A percentile compares a stretch with the other conserved stretches of the same genome.
These are phyloP conservation scores for Zophobas atratus DNA, from an alignment of 1,140 invertebrate genomes.

Conservation along the genomic window DNA sequence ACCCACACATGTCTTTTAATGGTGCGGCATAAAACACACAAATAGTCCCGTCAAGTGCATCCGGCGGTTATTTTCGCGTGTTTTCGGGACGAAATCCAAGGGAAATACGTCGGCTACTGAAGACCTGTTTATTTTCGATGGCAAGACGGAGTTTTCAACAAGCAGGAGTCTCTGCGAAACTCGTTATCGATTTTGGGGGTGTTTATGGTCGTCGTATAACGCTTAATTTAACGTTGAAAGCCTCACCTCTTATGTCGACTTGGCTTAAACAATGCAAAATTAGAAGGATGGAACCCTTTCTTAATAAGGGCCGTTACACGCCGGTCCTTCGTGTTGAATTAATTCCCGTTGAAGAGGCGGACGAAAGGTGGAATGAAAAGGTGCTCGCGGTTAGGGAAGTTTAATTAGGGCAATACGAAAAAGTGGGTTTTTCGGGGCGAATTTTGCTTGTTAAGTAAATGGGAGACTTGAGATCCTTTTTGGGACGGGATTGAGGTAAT, in stretches of 20 bases:
- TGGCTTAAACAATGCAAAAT: conserved; percentile 26
- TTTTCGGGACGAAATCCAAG: conserved; percentile 25
- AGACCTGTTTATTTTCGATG: conserved; percentile 15
- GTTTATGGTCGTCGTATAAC: conserved; percentile 37
- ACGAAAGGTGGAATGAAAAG: not conserved
- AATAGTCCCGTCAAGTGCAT: conserved; percentile 11
- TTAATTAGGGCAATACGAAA: not conserved
- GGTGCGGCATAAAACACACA: not conserved
- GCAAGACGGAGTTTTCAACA: conserved; percentile 27
- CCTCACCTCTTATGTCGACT: conserved; percentile 26
- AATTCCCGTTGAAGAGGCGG: not conserved
- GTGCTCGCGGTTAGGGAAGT: not conserved
- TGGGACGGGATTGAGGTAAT: not conserved
- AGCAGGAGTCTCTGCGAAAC: conserved; percentile 9
- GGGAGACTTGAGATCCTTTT: too few relatives aligned
- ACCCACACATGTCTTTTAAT: not conserved
- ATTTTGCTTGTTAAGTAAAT: too few relatives aligned
- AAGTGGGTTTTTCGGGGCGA: not conserved
- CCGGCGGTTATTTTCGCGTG: conserved; percentile 13
- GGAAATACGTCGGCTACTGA: not conserved
- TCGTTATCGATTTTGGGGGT: conserved; percentile 23
- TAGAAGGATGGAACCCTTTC: conserved; percentile 21
- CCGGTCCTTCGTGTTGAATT: conserved; percentile 22
- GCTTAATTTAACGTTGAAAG: conserved; percentile 39
- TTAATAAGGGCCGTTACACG: conserved; percentile 1